These are phyloP conservation scores for Phoeniculus purpureus DNA, from an alignment of 2,797 vertebrate species.

Conservation along the genomic window DNA sequence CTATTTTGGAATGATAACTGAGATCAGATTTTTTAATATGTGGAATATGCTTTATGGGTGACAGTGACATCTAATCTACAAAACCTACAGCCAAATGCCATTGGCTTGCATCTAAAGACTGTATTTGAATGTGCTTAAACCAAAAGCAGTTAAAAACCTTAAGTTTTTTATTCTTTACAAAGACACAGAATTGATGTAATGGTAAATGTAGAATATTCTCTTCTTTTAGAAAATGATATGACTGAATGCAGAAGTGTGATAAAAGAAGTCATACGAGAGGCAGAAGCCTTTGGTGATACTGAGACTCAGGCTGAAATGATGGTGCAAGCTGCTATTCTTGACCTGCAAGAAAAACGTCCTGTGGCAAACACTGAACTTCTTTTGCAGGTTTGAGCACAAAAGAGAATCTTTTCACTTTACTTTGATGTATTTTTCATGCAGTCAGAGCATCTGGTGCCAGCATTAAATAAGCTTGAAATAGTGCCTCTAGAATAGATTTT, in stretches of 20 bases:
- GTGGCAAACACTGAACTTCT: slow-evolving; percentile 68
- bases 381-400: slow-evolving; percentile 71
- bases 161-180: neutral
- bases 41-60: neutral
- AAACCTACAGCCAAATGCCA: neutral
- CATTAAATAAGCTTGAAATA: slow-evolving; percentile 42
- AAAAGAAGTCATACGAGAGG: slow-evolving; percentile 84
- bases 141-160: neutral
- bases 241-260: slow-evolving; percentile 78
- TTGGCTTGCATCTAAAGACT: neutral
- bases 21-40: neutral
- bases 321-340: slow-evolving; percentile 82
- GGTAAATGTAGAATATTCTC: neutral
- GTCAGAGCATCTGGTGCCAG: slow-evolving; percentile 47
- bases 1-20: neutral
- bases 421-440: neutral
- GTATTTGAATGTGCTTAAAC: neutral
- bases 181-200: neutral
- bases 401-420: neutral
- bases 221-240: slow-evolving; percentile 80
- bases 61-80: neutral
- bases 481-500: neutral
- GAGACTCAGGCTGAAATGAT: slow-evolving; percentile 86
- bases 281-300: slow-evolving; percentile 81
- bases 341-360: slow-evolving; percentile 80